Evolutionary conservation across 2,797 vertebrate genomes (phyloP), one percentile per base, ranked within the genome.

Genomic region (Betta splendens): DNA sequence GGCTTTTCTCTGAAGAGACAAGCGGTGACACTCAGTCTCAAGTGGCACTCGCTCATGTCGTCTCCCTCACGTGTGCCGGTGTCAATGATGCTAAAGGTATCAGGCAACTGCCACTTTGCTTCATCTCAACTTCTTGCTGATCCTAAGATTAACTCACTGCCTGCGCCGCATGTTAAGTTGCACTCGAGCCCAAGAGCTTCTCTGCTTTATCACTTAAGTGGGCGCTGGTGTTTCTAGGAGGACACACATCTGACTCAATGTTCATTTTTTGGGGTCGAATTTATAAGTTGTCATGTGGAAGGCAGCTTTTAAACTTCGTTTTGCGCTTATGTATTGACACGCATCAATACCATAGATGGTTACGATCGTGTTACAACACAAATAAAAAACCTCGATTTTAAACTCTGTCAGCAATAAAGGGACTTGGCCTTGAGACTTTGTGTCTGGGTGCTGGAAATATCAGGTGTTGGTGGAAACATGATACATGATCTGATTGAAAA

Each of bases 1-100:
- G 80, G 69, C 64, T 71, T 75, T 71, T 69, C n/a, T n/a, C 74
- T 62, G 54, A 77, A 69, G 54, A 85, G 86, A 85, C 86, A 75
- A 69, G 78, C 21, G 25, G 22, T 45, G 68, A 37, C 25, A 21
- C 69, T 69, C 60, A 36, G 76, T 75, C 85, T 85, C 73, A 61
- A 81, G 82, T 80, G 80, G 64, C 64, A 57, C 74, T 77, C 21
- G 45, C 59, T 52, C 59, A 26, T 43, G 52, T 75, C 51, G 2
- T 54, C 64, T 66, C 56, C 53, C 71, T 74, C 58, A 52, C 60
- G 51, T 40, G 60, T 51, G 33, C 64, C 9, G 36, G 45, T 73
- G 81, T 80, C 80, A 79, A 52, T 17, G 32, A 44, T 17, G 48
- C 39, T 70, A 46, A 61, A 67, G 39, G 54, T 49, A 56, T 66